Base-by-base conservation (phyloP, 2,797 vertebrate genomes). In the Ptychadena robeensis region DNA sequence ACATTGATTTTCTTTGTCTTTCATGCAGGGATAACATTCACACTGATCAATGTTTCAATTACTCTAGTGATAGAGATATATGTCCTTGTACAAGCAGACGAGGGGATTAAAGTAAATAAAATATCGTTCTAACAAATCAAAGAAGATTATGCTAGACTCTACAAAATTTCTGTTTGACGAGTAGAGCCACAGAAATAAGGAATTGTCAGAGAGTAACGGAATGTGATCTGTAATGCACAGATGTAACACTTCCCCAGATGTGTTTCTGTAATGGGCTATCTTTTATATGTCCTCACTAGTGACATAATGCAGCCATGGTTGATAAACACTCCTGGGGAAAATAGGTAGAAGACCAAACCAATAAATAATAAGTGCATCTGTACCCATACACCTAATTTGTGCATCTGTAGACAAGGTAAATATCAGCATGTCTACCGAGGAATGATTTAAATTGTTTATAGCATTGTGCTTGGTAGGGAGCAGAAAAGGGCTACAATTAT, bases 1-100 rank as follows among this genome's bases (percentile, higher is more conserved):
- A 89, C 87, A 93, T 91, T 92, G 93, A 94, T 94, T 91, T 88
- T 69, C 59, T 87, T 61, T 85, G 87, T 86, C 87, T 90, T 93
- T 91, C 85, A 86, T 78, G 67, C 87, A 85, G 86, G 82, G 88
- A 91, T 88, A 88, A 87, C 90, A 87, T 86, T 91, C 91, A 89
- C 90, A 88, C 88, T 87, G 87, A 91, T 95, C 94, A 90, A 94
- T 94, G 90, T 85, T 87, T 73, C 69, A 76, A 59, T 69, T 80
- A 85, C 78, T 76, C 61, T 69, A 57, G 65, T 57, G 30, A 80
- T 53, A 35, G 64, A 68, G 68, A 53, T 73, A 88, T 34, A 57
- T 78, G 74, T 69, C 31, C 80, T 82, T 85, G 88, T 90, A 79
- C 8, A 89, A 85, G 89, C 82, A 86, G 73, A 86, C 86, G 85